phyloP scores from a whole-genome alignment of 2,888 invertebrate genomes.

The Hypomecis atomaria region DNA sequence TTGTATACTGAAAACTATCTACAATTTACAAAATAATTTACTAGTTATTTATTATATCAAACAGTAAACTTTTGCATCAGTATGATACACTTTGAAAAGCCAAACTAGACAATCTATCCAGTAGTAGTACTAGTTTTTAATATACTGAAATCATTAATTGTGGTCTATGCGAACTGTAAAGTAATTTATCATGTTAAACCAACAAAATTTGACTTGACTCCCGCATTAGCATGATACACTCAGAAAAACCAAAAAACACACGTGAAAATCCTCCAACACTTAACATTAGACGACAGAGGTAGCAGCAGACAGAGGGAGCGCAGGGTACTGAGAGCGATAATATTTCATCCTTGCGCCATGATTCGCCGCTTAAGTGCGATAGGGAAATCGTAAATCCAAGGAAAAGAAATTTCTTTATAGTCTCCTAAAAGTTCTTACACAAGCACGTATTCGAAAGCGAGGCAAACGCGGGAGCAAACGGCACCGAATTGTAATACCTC shows the following conservation, averaged over 20 bases:
- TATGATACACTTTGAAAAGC: no score
- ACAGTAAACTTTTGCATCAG: no score
- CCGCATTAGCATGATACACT: constrained; percentile 41
- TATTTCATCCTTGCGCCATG: constrained; percentile 76
- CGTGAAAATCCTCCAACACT: constrained; percentile 52
- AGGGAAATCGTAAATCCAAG: constrained; percentile 79
- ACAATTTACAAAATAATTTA: no score
- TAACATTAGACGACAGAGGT: constrained; percentile 48
- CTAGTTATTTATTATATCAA: no score
- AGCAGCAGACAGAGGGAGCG: no score
- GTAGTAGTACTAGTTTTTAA: no score
- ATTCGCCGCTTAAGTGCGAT: constrained; percentile 79
- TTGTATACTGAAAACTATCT: no score
- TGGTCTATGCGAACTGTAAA: neutral
- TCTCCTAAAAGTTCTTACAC: constrained; percentile 73
- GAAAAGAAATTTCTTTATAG: constrained; percentile 77
- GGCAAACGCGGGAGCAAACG: constrained; percentile 68
- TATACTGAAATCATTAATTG: no score
- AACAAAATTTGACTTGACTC: constrained; percentile 38
- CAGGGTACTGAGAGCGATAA: constrained; percentile 63
- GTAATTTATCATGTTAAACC: constrained; percentile 16
- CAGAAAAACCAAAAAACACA: constrained; percentile 36
- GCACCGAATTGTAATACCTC: constrained; percentile 73
- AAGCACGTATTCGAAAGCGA: constrained; percentile 69
- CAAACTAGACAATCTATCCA: no score